A percentile compares a stretch with the other conserved stretches of the same genome.
These are phyloP conservation scores for Hypotaenidia philippensis DNA, from an alignment of 2,797 vertebrate genomes.

Conservation along the genomic window DNA sequence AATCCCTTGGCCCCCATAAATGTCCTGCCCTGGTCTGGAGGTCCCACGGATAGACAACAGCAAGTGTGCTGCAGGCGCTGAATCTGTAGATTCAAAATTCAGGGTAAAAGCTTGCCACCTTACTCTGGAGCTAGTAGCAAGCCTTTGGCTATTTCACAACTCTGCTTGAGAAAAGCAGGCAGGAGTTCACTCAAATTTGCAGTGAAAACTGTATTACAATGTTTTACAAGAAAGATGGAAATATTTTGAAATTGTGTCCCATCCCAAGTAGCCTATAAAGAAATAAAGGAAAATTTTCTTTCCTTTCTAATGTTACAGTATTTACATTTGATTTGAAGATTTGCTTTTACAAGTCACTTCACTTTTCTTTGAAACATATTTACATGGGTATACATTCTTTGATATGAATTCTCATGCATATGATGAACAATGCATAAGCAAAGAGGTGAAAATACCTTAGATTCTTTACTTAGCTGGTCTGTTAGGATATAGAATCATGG, in stretches of 20 bases:
- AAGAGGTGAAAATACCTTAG: background rate
- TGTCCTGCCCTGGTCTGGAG: background rate
- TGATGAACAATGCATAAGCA: background rate
- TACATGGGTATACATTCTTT: background rate
- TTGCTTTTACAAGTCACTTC: background rate
- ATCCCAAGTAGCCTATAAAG: background rate
- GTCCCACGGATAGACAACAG: background rate
- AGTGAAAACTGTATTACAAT: background rate
- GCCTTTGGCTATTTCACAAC: background rate
- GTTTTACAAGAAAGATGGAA: background rate
- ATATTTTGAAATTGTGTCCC: background rate
- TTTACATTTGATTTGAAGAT: background rate
- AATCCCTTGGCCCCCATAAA: background rate
- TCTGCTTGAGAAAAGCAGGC: background rate
- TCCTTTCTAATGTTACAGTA: background rate
- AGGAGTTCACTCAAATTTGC: background rate
- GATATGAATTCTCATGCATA: background rate
- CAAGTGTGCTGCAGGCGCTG: background rate
- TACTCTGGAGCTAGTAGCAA: background rate
- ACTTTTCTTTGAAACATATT: background rate
- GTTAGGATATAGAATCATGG: background rate
- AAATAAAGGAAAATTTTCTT: background rate
- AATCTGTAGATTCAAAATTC: background rate
- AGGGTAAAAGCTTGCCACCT: background rate
- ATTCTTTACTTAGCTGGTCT: background rate